Base-by-base conservation (phyloP, 1,140 invertebrate genomes). In the Drusus annulatus region DNA sequence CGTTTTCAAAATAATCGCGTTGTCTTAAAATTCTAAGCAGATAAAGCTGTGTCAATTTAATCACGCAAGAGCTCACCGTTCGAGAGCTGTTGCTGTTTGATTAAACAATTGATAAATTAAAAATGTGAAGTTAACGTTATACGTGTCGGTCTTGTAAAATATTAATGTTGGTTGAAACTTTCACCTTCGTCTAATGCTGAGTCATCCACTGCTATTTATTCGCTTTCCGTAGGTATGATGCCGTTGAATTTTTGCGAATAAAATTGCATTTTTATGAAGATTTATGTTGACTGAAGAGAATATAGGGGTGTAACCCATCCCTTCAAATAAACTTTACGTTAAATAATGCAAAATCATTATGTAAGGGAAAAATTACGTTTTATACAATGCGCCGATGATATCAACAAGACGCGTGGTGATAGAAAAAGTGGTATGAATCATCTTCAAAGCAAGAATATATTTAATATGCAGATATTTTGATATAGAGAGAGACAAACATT, bases 231-330 rank as follows among this genome's bases (percentile, higher is more conserved):
- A 19, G 17, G 36, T 50, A 6, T 16, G 23, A 69, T 51, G 65
- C 36, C 23, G 65, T 36, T 65, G 21, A 69, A 50, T 51, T 69
- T 65, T 65, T 45, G 36, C 36, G 19, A 28, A 28, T 17, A 65
- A 69, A 69, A 19, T 50, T 50, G 45, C n/a, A 69, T 69, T 36
- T 69, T 36, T 69, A 69, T 69, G 36, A 69, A 69, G 65, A 69
- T 69, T 69, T 69, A 69, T 69, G 65, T 69, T n/a, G n/a, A 50
- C n/a, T n/a, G 15, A 45, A 51, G 21, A 63, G 60, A 28, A 63
- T 63, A 16, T 63, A 63, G 60, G 23, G 23, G 65, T 45, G 65
- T 69, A 45, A 19, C 65, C 65, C 65, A 45, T 10, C 65, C 65
- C 65, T 45, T 69, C 28, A 69, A 69, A 45, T 45, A 69, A 69